Evolutionary conservation across 2,888 invertebrate genomes (phyloP), one percentile per base, ranked within the genome.

Genomic region (Mongoloraphidia duomilia): DNA sequence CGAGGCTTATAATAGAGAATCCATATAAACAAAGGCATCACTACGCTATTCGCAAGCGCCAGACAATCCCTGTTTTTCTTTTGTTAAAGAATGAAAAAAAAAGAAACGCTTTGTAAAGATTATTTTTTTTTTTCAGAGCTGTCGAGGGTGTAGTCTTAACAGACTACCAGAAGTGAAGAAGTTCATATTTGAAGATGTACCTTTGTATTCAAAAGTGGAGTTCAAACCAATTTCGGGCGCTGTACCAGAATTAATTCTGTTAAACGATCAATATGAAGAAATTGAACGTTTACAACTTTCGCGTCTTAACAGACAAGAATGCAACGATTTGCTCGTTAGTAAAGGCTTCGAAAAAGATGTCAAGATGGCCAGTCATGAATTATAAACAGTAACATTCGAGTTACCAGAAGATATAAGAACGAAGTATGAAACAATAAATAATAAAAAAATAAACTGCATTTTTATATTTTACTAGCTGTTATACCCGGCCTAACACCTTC

Each of bases 201-300:
- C 80, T 1, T 65, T 67, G 37, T 83, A 80, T 56, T 70, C 74
- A 1, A 65, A 71, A 38, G 65, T 80, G 36, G 76, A 76, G 54
- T 82, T 82, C 56, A 77, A 77, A 57, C 79, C 77, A 58, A 82
- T 82, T 54, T 72, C 68, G 13, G 83, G 82, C 26, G 81, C 80
- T 9, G 64, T 69, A 4, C 83, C 83, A 33, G 80, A 80, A 59
- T 59, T 82, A 33, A 71, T 82, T 41, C 62, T 82, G 49, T 69
- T 79, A 9, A 73, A 77, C 51, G 64, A 68, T 1, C 63, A 63
- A 1, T 77, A 79, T 52, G 65, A 70, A 58, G 80, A 80, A 63
- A 62, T 84, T 8, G 81, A 85, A 61, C 72, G 81, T 53, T 60
- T 82, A 43, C 64, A 70, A 38, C 65, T 86, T 38, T 73, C 74